Base-by-base conservation (phyloP, 2,888 invertebrate genomes). In the Hemicrepidius hirtus region DNA sequence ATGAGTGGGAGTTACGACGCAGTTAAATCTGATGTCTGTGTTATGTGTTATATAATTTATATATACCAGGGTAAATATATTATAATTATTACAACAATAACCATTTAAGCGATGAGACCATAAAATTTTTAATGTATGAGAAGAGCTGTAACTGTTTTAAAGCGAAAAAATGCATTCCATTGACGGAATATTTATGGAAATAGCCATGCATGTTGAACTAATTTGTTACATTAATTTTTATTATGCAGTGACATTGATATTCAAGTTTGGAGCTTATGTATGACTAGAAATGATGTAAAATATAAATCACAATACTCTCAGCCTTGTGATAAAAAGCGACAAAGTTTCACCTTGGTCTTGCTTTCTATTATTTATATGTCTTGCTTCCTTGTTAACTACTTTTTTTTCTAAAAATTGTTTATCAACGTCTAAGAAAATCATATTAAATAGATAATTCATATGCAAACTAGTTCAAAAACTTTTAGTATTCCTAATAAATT, bases 21-120 rank as follows among this genome's bases (percentile, higher is more conserved):
- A 59, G 71, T 75, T 74, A 74, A 75, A 73, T 65, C 59, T 76
- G 76, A 77, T 77, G 76, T 76, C 76, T 77, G 63, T 77, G 74
- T 77, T 77, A 77, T 66, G 55, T 64, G 65, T 69, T 74, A 57
- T 44, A 71, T 77, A 72, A 77, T 77, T 77, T 77, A 77, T 76
- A 64, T 55, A 44, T 57, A 41, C 0, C 18, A 28, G 20, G 44
- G 41, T 65, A 64, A 71, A 74, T 75, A 74, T 72, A 75, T 75
- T 75, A 71, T 55, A 71, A 75, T 75, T 75, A 73, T 77, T 68
- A 68, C 69, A 68, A 69, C 63, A 70, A 68, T 72, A 76, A 72
- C 69, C 40, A 62, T 75, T 70, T 67, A 68, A 68, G 64, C 44
- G 73, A 73, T 65, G 49, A 67, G 63, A 40, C 28, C 32, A 37